Evolutionary conservation across 1,140 invertebrate species (phyloP).

Genomic region (Drosophila elegans): DNA sequence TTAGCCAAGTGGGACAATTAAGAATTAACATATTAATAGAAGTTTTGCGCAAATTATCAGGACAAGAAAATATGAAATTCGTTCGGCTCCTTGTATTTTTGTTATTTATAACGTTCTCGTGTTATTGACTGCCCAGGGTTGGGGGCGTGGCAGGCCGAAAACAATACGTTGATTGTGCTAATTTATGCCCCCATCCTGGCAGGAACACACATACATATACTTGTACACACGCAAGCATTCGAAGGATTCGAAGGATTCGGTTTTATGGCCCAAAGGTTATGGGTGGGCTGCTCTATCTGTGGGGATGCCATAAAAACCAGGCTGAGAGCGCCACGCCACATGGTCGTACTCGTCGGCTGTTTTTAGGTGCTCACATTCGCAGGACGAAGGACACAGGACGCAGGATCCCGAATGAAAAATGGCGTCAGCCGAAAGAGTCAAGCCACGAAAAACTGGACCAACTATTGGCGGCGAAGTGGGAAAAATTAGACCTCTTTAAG

Average conservation of each 20-base stretch:
- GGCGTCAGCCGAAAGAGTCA: slow-evolving; percentile 40
- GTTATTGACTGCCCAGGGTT: slow-evolving; percentile 70
- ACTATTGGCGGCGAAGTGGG: background rate
- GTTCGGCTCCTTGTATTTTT: slow-evolving; percentile 58
- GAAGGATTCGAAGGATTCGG: slow-evolving; percentile 54
- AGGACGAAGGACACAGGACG: slow-evolving; percentile 6
- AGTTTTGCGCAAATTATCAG: slow-evolving; percentile 81
- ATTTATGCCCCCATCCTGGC: slow-evolving; percentile 66
- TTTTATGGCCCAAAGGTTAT: slow-evolving; percentile 78
- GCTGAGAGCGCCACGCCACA: slow-evolving; percentile 69
- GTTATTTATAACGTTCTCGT: slow-evolving; percentile 82
- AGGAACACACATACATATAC: slow-evolving; percentile 1
- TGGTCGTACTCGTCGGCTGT: slow-evolving; percentile 58
- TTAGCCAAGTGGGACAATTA: slow-evolving; percentile 71
- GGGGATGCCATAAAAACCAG: slow-evolving; percentile 72
- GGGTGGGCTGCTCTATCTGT: slow-evolving; percentile 16
- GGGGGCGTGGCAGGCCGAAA: slow-evolving; percentile 64
- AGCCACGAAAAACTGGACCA: slow-evolving; percentile 54
- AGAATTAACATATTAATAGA: slow-evolving; percentile 84
- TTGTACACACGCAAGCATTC: slow-evolving; percentile 2
- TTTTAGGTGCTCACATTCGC: slow-evolving; percentile 64
- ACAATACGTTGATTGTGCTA: slow-evolving; percentile 83
- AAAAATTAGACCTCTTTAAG: slow-evolving; percentile 18
- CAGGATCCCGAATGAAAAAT: slow-evolving; percentile 67
- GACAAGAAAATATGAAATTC: slow-evolving; percentile 67